Evolutionary conservation across 2,888 invertebrate species (phyloP), one percentile per base, ranked within the genome.

Genomic region (Microplitis manilae): DNA sequence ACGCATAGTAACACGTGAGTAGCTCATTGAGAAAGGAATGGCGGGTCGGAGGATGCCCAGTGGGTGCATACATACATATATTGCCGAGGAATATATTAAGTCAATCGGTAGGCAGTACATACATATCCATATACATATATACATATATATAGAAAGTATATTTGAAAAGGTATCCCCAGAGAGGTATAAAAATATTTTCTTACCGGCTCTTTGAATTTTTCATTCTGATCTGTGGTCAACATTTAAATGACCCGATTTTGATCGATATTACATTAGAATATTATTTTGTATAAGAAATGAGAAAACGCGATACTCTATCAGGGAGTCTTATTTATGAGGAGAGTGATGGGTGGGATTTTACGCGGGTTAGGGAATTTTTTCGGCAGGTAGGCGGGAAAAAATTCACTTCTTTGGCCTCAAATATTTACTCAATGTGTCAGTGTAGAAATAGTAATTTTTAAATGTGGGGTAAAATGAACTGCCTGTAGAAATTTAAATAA

Each of bases 161-260:
- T 82, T 70, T 70, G 50, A 30, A 13, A 15, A 50, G 59, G 50
- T 59, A 15, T 30, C 50, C 70, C 15, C 13, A 15, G 50, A 50
- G 30, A 70, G 64, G 84, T 85, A 88, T 87, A 86, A 88, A 88
- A 87, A 86, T 87, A 84, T 85, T 87, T 50, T 85, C 87, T 87
- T 85, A 85, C 83, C 85, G 85, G 84, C 86, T 86, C 86, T 87
- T 88, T 88, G 88, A 88, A 88, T 88, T 88, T 88, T 85, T 88
- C 85, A 88, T 88, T 84, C 81, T 80, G 84, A 64, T 79, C 80
- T 79, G 79, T 87, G 88, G 88, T 88, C 88, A 88, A 87, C 87
- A 87, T 88, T 88, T 84, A 88, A 88, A 88, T 87, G 85, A 88
- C 85, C 71, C 82, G 85, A 85, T 84, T 72, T 72, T 85, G 86